Conservation (phyloP, 92 coral and sea anemone species). For the Zoanthus gigantus region DNA sequence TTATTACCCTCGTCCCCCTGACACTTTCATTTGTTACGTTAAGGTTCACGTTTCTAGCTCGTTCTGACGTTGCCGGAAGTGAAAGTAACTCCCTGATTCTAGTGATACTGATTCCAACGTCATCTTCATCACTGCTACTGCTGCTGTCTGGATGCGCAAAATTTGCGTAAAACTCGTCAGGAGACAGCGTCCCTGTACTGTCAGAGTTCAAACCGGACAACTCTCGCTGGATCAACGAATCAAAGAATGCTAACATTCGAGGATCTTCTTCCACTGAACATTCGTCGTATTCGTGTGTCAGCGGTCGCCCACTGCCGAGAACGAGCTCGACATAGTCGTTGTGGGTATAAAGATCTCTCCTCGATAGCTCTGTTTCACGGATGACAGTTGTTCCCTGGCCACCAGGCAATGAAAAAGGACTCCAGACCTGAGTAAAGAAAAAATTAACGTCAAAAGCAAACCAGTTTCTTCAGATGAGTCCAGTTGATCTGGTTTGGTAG, state of each 20-base stretch:
- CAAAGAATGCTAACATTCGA: constrained; percentile 96
- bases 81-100: constrained; percentile 56
- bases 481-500: too few relatives aligned
- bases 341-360: constrained; percentile 78
- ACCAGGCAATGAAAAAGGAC: constrained; percentile 85
- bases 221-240: constrained; percentile 84
- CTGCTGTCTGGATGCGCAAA: constrained; percentile 68
- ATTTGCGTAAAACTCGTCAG: constrained; percentile 77
- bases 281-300: constrained; percentile 85
- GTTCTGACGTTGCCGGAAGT: constrained; percentile 28
- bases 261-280: constrained; percentile 91
- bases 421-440: constrained; percentile 84
- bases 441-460: neutral
- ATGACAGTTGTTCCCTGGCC: constrained; percentile 51
- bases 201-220: constrained; percentile 73
- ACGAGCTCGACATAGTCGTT: constrained; percentile 87
- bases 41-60: neutral
- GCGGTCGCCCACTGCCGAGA: constrained; percentile 80
- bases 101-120: constrained; percentile 59
- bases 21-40: constrained; percentile 32
- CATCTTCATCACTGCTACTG: constrained; percentile 74
- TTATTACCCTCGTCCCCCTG: constrained; percentile 55
- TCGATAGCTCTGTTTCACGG: constrained; percentile 16
- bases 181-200: constrained; percentile 70
- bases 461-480: neutral